Conservation (phyloP, 2,888 invertebrate species). For the Fabriciana adippe region DNA sequence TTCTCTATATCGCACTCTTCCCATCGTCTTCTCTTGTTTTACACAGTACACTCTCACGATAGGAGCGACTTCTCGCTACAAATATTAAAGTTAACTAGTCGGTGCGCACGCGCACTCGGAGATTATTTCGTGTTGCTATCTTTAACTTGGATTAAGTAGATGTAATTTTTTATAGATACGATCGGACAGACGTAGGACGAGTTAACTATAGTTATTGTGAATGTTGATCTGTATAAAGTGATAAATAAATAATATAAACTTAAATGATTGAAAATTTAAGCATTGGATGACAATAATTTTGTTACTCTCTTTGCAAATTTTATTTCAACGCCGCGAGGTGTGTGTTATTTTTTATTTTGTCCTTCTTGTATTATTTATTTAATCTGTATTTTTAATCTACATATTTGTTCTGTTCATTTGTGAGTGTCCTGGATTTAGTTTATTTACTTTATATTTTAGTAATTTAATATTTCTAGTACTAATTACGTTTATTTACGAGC, state of each 20-base stretch:
- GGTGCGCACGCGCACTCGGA: slow-evolving; percentile 44
- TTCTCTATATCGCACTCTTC: slow-evolving; percentile 39
- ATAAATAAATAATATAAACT: slow-evolving; percentile 55
- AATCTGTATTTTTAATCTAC: not conserved
- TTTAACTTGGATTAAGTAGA: slow-evolving; percentile 48
- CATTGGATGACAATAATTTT: slow-evolving; percentile 82
- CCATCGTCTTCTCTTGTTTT: slow-evolving; percentile 40
- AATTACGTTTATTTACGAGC: not conserved
- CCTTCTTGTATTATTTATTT: slow-evolving; percentile 2
- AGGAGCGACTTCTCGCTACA: not conserved
- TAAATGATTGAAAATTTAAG: slow-evolving; percentile 72
- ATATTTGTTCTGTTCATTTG: not conserved
- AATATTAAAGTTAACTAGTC: not conserved
- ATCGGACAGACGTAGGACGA: slow-evolving; percentile 49
- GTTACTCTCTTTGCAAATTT: slow-evolving; percentile 64
- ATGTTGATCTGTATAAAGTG: slow-evolving; percentile 71
- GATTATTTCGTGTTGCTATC: slow-evolving; percentile 57
- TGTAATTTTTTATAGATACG: slow-evolving; percentile 67
- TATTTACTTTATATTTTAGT: not conserved
- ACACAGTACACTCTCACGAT: slow-evolving; percentile 9
- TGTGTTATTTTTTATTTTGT: slow-evolving; percentile 24
- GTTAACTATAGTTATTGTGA: slow-evolving; percentile 47
- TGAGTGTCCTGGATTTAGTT: not conserved
- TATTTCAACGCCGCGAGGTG: slow-evolving; percentile 51
- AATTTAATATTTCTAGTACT: not conserved